phyloP scores from a whole-genome alignment of 2,113 vertebrate genomes.

The Sterna hirundo region DNA sequence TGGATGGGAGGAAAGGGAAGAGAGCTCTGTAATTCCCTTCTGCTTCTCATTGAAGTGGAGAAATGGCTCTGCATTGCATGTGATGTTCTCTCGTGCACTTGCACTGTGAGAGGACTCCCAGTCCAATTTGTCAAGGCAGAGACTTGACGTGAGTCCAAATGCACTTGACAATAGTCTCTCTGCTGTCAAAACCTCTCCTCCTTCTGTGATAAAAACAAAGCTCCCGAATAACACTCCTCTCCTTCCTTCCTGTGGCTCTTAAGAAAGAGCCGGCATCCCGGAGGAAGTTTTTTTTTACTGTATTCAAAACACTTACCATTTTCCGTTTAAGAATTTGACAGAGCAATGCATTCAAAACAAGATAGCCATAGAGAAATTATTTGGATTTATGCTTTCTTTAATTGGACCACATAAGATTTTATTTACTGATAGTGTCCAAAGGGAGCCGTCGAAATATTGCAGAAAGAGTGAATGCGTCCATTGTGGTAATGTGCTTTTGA shows the following conservation, averaged over 20 bases:
- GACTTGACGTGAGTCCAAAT: conserved; percentile 7
- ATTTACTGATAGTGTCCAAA: conserved; percentile 39
- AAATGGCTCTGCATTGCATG: background rate
- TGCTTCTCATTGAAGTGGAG: background rate
- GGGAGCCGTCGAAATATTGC: conserved; percentile 23
- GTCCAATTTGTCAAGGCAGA: conserved; percentile 32
- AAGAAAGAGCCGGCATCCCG: background rate
- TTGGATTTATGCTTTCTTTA: conserved; percentile 41
- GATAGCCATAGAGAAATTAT: background rate
- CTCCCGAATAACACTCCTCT: background rate
- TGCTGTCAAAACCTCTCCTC: conserved; percentile 43
- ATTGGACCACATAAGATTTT: conserved; percentile 39
- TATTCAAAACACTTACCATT: background rate
- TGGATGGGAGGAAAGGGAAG: background rate
- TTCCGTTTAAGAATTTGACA: background rate
- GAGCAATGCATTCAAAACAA: background rate
- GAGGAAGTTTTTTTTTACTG: background rate
- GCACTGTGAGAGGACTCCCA: background rate
- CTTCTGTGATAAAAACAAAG: conserved; percentile 34
- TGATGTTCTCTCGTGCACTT: background rate
- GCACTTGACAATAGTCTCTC: conserved; percentile 23
- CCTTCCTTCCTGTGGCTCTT: conserved; percentile 19
- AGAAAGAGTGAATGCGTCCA: conserved; percentile 18
- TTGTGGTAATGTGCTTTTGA: conserved; percentile 54
- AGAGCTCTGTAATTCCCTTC: conserved; percentile 1